Conservation (phyloP, 1,140 invertebrate genomes). For the Plodia interpunctella region DNA sequence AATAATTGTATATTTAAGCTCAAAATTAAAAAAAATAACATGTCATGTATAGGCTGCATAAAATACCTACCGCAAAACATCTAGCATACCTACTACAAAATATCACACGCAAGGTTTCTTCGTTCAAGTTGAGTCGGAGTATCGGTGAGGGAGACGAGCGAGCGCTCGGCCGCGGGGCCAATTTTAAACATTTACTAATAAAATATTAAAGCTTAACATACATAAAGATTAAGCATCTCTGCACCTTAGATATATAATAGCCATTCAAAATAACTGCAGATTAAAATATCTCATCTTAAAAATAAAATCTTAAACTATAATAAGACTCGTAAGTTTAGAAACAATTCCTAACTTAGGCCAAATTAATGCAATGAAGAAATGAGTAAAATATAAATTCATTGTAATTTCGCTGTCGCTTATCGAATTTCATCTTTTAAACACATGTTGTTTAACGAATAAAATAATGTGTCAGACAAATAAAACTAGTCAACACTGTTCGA, state of each 20-base stretch:
- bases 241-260: conserved; percentile 75
- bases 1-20: conserved; percentile 52
- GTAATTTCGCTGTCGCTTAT: conserved; percentile 55
- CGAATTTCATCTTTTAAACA: conserved; percentile 17
- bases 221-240: conserved; percentile 77
- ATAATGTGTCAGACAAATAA: conserved; percentile 49
- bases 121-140: conserved; percentile 10
- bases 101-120: conserved; percentile 65
- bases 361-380: conserved; percentile 52
- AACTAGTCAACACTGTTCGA: conserved; percentile 49
- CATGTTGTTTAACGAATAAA: conserved; percentile 24
- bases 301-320: conserved; percentile 74
- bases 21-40: conserved; percentile 44
- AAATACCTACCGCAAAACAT: conserved; percentile 57
- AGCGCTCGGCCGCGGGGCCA: conserved; percentile 44
- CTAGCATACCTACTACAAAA: conserved; percentile 68
- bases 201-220: conserved; percentile 78
- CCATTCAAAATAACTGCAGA: conserved; percentile 75
- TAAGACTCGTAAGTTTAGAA: conserved; percentile 52
- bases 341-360: conserved; percentile 65
- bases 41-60: conserved; percentile 57
- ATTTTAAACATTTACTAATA: conserved; percentile 76
- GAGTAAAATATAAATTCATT: conserved; percentile 56
- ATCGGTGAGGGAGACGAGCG: conserved; percentile 16
- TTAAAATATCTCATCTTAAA: conserved; percentile 76